These are phyloP conservation scores for Corella eumyota DNA, from an alignment of 23 tunicate genomes.

Conservation along the genomic window DNA sequence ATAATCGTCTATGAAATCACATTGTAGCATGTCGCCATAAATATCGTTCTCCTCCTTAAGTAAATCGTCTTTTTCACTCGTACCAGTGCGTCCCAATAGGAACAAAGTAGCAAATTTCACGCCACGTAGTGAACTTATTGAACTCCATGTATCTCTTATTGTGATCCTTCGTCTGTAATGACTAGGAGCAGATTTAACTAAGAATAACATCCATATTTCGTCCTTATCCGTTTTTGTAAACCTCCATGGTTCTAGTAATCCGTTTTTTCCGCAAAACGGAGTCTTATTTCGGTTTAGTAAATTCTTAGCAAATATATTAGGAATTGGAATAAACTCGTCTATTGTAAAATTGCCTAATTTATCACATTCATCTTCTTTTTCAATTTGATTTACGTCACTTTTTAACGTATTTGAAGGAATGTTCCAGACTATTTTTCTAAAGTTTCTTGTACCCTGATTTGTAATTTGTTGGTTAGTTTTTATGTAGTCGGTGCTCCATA, in stretches of 20 bases:
- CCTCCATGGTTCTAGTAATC: slow-evolving; percentile 11
- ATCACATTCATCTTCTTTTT: no score
- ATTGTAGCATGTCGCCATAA: slow-evolving; percentile 77
- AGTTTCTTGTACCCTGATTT: no score
- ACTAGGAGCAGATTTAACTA: slow-evolving; percentile 64
- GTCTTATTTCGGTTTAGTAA: neutral
- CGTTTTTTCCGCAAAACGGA: slow-evolving; percentile 10
- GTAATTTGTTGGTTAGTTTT: no score
- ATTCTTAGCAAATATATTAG: no score
- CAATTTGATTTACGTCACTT: no score
- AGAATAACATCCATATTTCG: slow-evolving; percentile 47
- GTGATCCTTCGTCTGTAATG: slow-evolving; percentile 20
- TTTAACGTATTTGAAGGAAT: no score
- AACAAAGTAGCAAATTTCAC: slow-evolving; percentile 29
- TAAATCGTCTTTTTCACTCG: neutral
- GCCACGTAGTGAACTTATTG: slow-evolving; percentile 13
- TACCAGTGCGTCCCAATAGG: slow-evolving; percentile 22
- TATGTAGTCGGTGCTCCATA: no score
- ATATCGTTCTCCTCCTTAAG: slow-evolving; percentile 44
- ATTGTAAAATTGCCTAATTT: no score
- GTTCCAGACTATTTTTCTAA: no score
- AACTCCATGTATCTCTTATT: slow-evolving; percentile 60
- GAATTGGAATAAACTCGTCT: no score
- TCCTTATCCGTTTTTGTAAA: neutral
- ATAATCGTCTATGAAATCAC: slow-evolving; percentile 43